Evolutionary conservation across 2,797 vertebrate genomes (phyloP).

Genomic region (Pteropus rufus): DNA sequence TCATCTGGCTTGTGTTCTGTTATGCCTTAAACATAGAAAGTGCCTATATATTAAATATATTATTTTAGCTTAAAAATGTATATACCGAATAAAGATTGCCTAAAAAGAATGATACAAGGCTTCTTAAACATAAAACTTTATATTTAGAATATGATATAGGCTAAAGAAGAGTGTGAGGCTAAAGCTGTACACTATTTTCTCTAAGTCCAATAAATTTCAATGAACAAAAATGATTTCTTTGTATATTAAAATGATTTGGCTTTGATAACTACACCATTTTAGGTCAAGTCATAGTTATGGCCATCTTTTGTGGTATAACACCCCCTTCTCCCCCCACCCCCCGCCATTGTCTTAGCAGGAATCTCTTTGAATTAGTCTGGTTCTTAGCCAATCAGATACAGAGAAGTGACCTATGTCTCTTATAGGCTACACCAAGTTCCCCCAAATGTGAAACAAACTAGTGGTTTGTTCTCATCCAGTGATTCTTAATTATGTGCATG

Average conservation of each 20-base stretch:
- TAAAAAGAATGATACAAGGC: not conserved
- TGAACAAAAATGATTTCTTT: not conserved
- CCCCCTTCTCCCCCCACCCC: too few species aligned
- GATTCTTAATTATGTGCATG: not conserved
- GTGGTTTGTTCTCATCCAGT: conserved; percentile 6
- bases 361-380: not conserved
- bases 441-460: not conserved
- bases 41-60: not conserved
- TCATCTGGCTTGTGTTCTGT: not conserved
- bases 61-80: not conserved
- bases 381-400: not conserved
- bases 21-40: not conserved
- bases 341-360: not conserved
- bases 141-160: not conserved
- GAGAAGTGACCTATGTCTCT: not conserved
- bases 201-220: not conserved
- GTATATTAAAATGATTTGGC: not conserved
- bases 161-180: not conserved
- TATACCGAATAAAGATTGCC: not conserved
- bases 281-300: not conserved
- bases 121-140: not conserved
- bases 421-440: not conserved
- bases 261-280: not conserved
- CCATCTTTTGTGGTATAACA: not conserved
- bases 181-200: not conserved